Conservation (phyloP, 2,113 vertebrate species). For the Cebidichthys violaceus region DNA sequence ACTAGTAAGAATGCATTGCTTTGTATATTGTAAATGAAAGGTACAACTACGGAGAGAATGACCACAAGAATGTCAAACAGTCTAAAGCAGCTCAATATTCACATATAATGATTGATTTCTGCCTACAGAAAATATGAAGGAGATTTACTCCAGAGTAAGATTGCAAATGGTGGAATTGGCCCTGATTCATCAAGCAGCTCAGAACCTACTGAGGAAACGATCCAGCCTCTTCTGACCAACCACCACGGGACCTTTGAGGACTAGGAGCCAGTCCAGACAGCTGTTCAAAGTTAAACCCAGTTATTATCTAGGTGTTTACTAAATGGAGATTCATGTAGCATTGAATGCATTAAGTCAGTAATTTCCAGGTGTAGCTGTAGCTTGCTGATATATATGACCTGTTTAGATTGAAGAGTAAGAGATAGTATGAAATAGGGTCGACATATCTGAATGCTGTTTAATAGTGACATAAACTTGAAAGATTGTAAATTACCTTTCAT, state of each 20-base stretch:
- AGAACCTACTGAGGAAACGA: not conserved
- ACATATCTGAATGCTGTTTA: too few relatives aligned
- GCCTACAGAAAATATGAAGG: conserved; percentile 1
- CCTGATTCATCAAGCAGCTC: conserved; percentile 19
- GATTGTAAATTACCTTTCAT: too few relatives aligned
- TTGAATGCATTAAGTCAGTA: not conserved
- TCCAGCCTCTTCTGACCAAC: not conserved
- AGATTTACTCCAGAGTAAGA: not conserved
- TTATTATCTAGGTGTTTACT: not conserved
- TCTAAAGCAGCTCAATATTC: conserved; percentile 39
- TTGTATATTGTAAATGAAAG: conserved; percentile 12
- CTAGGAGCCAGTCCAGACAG: not conserved
- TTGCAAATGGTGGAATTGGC: conserved; percentile 1
- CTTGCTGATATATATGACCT: not conserved
- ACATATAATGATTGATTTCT: conserved; percentile 23
- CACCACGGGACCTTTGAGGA: not conserved
- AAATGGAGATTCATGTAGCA: not conserved
- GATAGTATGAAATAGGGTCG: not conserved
- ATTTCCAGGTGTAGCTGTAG: not conserved
- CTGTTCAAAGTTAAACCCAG: not conserved
- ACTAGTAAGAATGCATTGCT: conserved; percentile 28
- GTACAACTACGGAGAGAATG: conserved; percentile 1
- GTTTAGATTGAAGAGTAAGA: not conserved
- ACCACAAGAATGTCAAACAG: conserved; percentile 41
- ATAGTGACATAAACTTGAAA: too few relatives aligned